A percentile compares a stretch with the other conserved stretches of the same genome.
Conservation (phyloP, 2,888 invertebrate genomes). For the Eurois occulta region DNA sequence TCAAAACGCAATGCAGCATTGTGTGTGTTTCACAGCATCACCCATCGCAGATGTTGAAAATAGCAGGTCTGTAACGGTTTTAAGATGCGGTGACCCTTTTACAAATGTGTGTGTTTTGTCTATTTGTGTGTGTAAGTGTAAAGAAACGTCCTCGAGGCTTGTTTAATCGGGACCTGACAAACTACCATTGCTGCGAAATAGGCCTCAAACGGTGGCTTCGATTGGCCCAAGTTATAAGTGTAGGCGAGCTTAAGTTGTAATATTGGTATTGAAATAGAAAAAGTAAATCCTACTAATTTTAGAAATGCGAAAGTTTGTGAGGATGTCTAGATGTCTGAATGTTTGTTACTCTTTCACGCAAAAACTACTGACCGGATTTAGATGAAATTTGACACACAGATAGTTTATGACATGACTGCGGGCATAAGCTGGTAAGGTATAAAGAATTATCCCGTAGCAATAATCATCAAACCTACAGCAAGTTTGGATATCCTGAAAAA, state of each 20-base stretch:
- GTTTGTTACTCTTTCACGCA: no score
- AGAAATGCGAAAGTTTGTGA: no score
- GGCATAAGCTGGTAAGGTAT: no score
- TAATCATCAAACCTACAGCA: background rate
- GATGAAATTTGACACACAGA: no score
- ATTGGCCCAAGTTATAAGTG: constrained; percentile 22
- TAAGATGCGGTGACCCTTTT: constrained; percentile 6
- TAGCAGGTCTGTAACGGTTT: background rate
- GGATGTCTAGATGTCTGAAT: no score
- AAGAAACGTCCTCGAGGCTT: constrained; percentile 65
- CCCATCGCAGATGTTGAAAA: background rate
- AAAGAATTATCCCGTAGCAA: background rate
- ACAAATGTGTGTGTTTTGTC: constrained; percentile 10
- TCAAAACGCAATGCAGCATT: background rate
- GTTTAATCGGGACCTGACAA: constrained; percentile 69
- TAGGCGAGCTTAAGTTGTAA: background rate
- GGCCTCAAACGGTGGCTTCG: constrained; percentile 58
- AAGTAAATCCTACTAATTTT: no score
- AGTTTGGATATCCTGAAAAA: background rate
- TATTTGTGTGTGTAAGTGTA: constrained; percentile 40
- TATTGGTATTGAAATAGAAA: background rate
- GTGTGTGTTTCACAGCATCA: no score
- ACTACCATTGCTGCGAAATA: constrained; percentile 69
- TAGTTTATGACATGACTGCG: no score
- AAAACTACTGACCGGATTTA: no score